Base-by-base conservation (phyloP, 2,888 invertebrate species). In the Prionchulus punctatus region DNA sequence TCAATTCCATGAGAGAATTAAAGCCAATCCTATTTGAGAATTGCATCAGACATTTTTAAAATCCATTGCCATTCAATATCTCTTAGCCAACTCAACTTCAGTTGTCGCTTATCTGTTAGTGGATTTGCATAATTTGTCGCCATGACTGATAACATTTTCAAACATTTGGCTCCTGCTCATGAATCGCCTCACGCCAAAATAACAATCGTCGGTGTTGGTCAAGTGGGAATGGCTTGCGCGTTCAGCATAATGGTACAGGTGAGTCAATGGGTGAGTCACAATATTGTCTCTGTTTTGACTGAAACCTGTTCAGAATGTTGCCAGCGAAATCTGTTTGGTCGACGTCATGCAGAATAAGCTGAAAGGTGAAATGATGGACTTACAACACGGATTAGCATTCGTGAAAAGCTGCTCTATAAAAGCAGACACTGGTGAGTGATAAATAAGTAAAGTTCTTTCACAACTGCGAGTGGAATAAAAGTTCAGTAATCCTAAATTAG, bases 371-470 rank as follows among this genome's bases (percentile, higher is more conserved):
- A 80, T 88, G 81, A 78, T 89, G 82, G 90, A 91, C 71, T 75
- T 90, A 55, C 88, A 88, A 70, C 90, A 90, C 67, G 89, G 89
- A 2, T 82, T 85, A 21, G 79, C 83, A 26, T 90, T 89, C 72
- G 75, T 87, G 64, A 81, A 80, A 67, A 83, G 85, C 69, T 83
- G 86, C 42, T 83, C 80, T 67, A 83, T 90, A 55, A 79, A 80
- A 56, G 86, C 86, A 26, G 79, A 81, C 66, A 81, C 80, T 63
- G 79, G 79, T 79, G 66, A n/a, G n/a, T n/a, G n/a, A n/a, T n/a
- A n/a, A n/a, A n/a, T n/a, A n/a, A n/a, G n/a, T n/a, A n/a, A n/a
- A n/a, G n/a, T n/a, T n/a, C n/a, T n/a, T n/a, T n/a, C n/a, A n/a
- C n/a, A n/a, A n/a, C n/a, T n/a, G 53, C n/a, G n/a, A n/a, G n/a